Conservation (phyloP, 2,797 vertebrate genomes). For the Philypnodon macrostomus region DNA sequence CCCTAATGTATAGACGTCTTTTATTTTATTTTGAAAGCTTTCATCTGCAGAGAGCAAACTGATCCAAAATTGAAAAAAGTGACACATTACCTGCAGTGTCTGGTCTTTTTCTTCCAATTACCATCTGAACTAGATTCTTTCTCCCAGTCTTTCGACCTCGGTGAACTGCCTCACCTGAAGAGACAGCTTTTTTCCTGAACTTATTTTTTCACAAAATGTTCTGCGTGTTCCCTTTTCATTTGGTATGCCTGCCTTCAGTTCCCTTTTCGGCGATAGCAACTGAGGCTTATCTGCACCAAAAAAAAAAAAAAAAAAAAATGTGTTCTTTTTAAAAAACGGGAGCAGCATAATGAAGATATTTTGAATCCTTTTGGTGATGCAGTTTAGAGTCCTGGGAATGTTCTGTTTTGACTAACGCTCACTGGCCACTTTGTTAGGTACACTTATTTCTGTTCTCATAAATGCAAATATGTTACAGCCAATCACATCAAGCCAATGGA, state of each 20-base stretch:
- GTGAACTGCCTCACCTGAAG: slow-evolving; percentile 25
- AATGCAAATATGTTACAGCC: too few species aligned
- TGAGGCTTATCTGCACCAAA: slow-evolving; percentile 16
- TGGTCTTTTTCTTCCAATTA: too few species aligned
- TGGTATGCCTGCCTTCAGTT: neutral
- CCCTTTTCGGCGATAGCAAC: slow-evolving; percentile 15
- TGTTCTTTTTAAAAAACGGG: slow-evolving; percentile 19
- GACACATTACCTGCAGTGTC: too few species aligned
- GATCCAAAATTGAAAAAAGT: too few species aligned
- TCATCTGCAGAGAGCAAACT: too few species aligned
- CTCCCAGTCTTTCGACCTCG: slow-evolving; percentile 8
- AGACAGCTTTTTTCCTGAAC: neutral
- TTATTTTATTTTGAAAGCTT: too few species aligned
- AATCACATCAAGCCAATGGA: too few species aligned
- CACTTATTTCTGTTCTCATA: too few species aligned
- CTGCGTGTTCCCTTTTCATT: neutral
- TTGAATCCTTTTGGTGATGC: slow-evolving; percentile 22
- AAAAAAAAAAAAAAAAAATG: slow-evolving; percentile 17
- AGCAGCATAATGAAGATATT: slow-evolving; percentile 18
- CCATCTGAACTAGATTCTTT: too few species aligned
- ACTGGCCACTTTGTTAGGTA: too few species aligned
- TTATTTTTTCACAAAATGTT: neutral
- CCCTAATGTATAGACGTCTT: too few species aligned
- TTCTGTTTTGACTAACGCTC: slow-evolving; percentile 22
- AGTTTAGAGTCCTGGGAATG: slow-evolving; percentile 30